phyloP scores from a whole-genome alignment of 2,797 vertebrate genomes.

The Lophotriccus pileatus region DNA sequence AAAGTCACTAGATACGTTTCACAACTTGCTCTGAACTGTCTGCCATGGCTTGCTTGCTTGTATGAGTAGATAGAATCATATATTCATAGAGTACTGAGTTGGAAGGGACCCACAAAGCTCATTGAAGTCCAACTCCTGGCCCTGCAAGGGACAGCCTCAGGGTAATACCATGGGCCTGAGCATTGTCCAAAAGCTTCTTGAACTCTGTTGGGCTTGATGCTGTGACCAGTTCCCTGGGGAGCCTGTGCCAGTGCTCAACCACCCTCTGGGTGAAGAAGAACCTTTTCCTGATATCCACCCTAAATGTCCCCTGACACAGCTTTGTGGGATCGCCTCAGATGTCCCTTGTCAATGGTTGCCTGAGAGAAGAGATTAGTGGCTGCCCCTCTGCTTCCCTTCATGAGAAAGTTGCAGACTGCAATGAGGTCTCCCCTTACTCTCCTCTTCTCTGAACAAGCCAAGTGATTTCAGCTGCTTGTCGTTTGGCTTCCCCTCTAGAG shows the following conservation, averaged over 20 bases:
- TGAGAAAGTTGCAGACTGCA: neutral
- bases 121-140: neutral
- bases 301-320: neutral
- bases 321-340: neutral
- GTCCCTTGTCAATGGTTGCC: neutral
- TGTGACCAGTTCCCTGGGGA: neutral
- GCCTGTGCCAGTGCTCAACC: neutral
- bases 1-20: neutral
- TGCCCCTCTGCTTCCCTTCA: neutral
- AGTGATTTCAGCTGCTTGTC: neutral
- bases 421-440: neutral
- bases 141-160: neutral
- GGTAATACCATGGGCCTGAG: neutral
- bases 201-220: neutral
- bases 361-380: neutral
- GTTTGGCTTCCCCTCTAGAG: neutral
- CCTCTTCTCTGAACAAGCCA: neutral
- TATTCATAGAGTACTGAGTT: neutral
- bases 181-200: neutral
- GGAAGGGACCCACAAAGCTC: neutral
- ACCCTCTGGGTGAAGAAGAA: neutral
- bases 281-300: neutral
- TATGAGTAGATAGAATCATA: neutral
- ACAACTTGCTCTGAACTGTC: neutral
- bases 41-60: neutral